Conservation (phyloP, 2,113 vertebrate species). For the Cyanoliseus patagonus region DNA sequence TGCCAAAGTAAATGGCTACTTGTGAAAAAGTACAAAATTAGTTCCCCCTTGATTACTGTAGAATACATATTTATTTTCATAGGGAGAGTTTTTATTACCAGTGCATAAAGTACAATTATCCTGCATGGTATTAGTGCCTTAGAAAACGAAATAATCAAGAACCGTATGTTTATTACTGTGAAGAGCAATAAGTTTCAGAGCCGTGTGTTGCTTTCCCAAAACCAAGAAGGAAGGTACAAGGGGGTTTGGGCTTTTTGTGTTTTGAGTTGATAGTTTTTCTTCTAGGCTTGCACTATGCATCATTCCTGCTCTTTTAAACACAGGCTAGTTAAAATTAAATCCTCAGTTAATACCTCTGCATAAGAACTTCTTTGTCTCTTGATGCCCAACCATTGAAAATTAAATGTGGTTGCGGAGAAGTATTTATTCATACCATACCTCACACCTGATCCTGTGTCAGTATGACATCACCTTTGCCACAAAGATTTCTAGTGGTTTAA, state of each 20-base stretch:
- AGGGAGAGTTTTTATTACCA: constrained; percentile 57
- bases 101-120: constrained; percentile 40
- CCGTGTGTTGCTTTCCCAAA: constrained; percentile 35
- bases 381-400: constrained; percentile 66
- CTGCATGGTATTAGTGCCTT: constrained; percentile 51
- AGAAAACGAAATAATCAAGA: constrained; percentile 51
- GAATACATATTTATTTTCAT: constrained; percentile 65
- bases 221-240: background rate
- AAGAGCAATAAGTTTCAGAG: constrained; percentile 50
- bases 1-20: constrained; percentile 73
- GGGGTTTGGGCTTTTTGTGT: background rate
- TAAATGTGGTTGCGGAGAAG: constrained; percentile 66
- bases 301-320: constrained; percentile 52
- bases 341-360: constrained; percentile 64
- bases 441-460: constrained; percentile 74
- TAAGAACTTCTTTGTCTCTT: constrained; percentile 73
- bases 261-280: background rate
- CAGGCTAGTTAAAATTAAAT: constrained; percentile 64
- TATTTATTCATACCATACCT: constrained; percentile 71
- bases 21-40: constrained; percentile 63
- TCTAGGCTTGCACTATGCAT: constrained; percentile 5
- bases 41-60: constrained; percentile 67
- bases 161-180: constrained; percentile 26
- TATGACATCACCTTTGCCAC: constrained; percentile 66
- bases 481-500: constrained; percentile 61